phyloP scores from a whole-genome alignment of 1,140 invertebrate species.

The Paracyclopina nana region DNA sequence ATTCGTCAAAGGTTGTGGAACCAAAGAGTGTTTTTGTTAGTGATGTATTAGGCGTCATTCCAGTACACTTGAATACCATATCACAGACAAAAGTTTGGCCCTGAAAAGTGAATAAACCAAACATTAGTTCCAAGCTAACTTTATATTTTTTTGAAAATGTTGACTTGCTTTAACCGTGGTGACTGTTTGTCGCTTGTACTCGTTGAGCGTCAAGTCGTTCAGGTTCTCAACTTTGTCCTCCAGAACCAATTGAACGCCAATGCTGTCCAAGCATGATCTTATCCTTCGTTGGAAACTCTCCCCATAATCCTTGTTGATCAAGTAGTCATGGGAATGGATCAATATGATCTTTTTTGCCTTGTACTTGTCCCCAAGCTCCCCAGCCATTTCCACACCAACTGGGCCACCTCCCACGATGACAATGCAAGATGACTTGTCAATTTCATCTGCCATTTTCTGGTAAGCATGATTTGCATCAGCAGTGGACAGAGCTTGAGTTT shows the following conservation, averaged over 20 bases:
- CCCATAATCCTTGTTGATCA: background rate
- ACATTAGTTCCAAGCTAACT: background rate
- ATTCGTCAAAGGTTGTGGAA: background rate
- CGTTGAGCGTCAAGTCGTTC: background rate
- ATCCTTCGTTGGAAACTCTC: background rate
- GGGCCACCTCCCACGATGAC: constrained; percentile 6
- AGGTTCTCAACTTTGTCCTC: background rate
- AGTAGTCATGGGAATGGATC: background rate
- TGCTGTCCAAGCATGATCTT: background rate
- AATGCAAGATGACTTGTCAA: background rate
- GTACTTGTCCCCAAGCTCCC: background rate
- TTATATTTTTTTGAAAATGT: background rate
- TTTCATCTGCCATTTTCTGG: background rate
- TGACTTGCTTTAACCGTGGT: background rate
- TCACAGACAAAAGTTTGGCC: background rate
- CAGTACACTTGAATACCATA: background rate
- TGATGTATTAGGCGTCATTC: background rate
- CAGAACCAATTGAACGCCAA: background rate
- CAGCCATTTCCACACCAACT: constrained; percentile 8
- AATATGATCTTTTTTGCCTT: constrained; percentile 3
- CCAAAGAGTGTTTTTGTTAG: background rate
- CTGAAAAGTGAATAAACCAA: background rate
- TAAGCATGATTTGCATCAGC: background rate
- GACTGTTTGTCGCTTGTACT: background rate
- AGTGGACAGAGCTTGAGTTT: background rate